phyloP scores from a whole-genome alignment of 2,888 invertebrate species.

The Antheraea assamensis region DNA sequence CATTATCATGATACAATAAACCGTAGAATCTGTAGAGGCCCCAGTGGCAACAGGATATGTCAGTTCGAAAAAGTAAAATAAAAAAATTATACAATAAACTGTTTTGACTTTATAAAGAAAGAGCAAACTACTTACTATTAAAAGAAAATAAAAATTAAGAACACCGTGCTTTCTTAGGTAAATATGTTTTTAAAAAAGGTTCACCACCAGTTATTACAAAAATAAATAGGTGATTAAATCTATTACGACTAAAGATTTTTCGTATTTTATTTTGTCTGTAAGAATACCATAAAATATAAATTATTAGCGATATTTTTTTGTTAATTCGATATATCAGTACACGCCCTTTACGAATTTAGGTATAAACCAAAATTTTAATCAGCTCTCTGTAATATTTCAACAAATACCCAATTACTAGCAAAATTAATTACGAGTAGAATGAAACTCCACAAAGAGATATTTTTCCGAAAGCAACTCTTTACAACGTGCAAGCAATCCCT shows the following conservation, averaged over 20 bases:
- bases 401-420: constrained; percentile 25
- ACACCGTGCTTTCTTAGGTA: not conserved
- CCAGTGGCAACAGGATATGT: no score
- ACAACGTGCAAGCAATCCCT: constrained; percentile 75
- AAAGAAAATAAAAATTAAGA: not conserved
- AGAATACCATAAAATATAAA: not conserved
- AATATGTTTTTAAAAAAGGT: not conserved
- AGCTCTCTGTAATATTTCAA: not conserved
- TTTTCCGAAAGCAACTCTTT: constrained; percentile 75
- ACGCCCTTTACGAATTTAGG: not conserved
- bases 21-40: no score
- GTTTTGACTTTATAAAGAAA: no score
- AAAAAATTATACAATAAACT: no score
- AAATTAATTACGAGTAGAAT: constrained; percentile 60
- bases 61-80: no score
- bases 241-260: not conserved
- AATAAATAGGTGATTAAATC: not conserved
- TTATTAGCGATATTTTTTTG: not conserved
- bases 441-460: constrained; percentile 55
- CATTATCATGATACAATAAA: no score
- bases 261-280: not conserved
- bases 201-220: not conserved
- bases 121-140: not conserved
- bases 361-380: constrained; percentile 1
- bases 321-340: not conserved